phyloP scores from a whole-genome alignment of 1,140 invertebrate species.

The Probaryconus sp. region DNA sequence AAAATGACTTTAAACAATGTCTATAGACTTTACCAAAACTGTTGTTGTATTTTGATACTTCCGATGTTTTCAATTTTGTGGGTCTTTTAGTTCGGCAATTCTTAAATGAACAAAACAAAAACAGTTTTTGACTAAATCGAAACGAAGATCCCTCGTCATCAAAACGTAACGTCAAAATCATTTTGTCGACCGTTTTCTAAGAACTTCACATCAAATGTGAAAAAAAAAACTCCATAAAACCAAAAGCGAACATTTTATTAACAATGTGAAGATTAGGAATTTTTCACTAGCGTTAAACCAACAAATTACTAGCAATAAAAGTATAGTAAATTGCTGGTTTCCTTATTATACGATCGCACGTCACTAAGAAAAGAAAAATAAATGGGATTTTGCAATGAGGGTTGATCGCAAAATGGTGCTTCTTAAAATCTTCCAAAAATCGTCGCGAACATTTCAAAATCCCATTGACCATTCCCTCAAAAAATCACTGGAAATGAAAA shows the following conservation, averaged over 20 bases:
- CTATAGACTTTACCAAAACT: constrained; percentile 49
- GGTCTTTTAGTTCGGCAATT: constrained; percentile 45
- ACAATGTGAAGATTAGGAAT: no score
- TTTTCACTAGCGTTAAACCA: no score
- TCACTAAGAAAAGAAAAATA: no score
- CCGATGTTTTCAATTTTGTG: constrained; percentile 58
- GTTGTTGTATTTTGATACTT: constrained; percentile 62
- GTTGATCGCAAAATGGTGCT: constrained; percentile 16
- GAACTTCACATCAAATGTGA: constrained; percentile 51
- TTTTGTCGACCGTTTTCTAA: constrained; percentile 51
- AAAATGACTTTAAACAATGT: constrained; percentile 50
- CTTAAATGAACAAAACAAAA: constrained; percentile 6
- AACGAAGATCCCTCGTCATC: constrained; percentile 23
- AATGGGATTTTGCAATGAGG: constrained; percentile 38
- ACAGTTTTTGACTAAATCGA: constrained; percentile 7
- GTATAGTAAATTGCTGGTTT: no score
- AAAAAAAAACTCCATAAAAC: no score
- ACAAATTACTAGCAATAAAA: no score
- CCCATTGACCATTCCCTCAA: constrained; percentile 20
- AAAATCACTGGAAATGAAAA: not conserved
- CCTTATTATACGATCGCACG: no score
- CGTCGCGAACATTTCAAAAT: constrained; percentile 29
- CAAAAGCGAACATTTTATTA: no score
- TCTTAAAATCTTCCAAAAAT: no score
- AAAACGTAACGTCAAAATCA: constrained; percentile 30